Evolutionary conservation across 2,797 vertebrate genomes (phyloP).

Genomic region (Harpagifer antarcticus): DNA sequence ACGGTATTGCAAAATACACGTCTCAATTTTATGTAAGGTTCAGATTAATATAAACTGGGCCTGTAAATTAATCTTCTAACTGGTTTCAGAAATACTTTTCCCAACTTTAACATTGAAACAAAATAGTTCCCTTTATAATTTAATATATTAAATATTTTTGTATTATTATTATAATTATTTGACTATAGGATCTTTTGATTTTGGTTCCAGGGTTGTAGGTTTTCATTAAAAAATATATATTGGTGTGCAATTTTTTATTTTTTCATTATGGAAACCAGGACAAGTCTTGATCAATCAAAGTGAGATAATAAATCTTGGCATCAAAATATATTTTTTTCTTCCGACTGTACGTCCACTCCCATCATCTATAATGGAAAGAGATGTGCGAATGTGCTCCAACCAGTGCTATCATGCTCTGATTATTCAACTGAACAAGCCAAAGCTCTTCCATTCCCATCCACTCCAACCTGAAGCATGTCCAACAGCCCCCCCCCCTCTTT

Average conservation of each 20-base stretch:
- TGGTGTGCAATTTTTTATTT: too few species aligned
- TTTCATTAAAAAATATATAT: too few species aligned
- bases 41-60: not conserved
- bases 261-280: not conserved
- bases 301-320: not conserved
- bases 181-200: not conserved
- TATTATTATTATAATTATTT: not conserved
- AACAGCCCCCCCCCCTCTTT: constrained; percentile 22
- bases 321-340: not conserved
- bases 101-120: not conserved
- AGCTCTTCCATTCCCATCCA: constrained; percentile 29
- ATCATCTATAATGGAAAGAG: not conserved
- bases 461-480: constrained; percentile 36
- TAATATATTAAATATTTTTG: too few species aligned
- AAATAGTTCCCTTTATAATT: not conserved
- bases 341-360: not conserved
- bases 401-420: constrained; percentile 71
- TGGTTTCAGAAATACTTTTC: too few species aligned
- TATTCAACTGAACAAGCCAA: constrained; percentile 47
- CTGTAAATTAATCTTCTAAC: not conserved
- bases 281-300: not conserved
- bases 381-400: constrained; percentile 35
- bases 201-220: too few species aligned
- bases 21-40: not conserved
- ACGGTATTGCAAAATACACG: not conserved